phyloP scores from a whole-genome alignment of 1,140 invertebrate species.

The Portunus trituberculatus region DNA sequence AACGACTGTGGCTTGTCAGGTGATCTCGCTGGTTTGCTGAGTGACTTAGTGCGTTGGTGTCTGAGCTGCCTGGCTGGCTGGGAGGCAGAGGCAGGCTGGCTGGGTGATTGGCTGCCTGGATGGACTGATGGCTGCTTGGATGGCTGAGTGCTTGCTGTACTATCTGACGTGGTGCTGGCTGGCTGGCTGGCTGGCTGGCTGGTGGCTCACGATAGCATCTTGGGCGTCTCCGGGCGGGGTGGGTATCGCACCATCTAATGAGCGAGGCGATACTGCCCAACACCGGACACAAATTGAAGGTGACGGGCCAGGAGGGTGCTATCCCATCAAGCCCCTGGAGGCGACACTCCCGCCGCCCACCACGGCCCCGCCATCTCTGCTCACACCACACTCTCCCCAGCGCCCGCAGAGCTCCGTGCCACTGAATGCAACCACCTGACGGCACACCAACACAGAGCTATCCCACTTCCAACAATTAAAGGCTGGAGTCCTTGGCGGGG shows the following conservation, averaged over 20 bases:
- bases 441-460: slow-evolving; percentile 16
- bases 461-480: not conserved
- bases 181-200: not conserved
- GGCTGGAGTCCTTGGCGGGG: not conserved
- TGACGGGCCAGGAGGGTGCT: slow-evolving; percentile 47
- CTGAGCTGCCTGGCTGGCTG: not conserved
- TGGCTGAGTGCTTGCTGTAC: not conserved
- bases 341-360: slow-evolving; percentile 44
- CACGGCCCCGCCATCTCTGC: not conserved
- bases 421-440: slow-evolving; percentile 58
- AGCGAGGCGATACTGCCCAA: slow-evolving; percentile 63
- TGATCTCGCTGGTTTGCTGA: too few species aligned
- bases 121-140: not conserved
- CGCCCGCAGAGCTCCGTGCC: slow-evolving; percentile 33
- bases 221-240: slow-evolving; percentile 58
- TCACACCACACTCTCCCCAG: not conserved
- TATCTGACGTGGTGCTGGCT: not conserved
- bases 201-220: slow-evolving; percentile 57
- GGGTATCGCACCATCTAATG: slow-evolving; percentile 70
- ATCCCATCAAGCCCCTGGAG: slow-evolving; percentile 15
- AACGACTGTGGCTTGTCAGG: too few species aligned
- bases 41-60: too few species aligned
- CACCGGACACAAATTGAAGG: slow-evolving; percentile 66
- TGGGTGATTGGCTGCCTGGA: not conserved
- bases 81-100: not conserved